A percentile compares a stretch with the other conserved stretches of the same genome.
Evolutionary conservation across 2,888 invertebrate species (phyloP).

Genomic region (Rotaria sp.): DNA sequence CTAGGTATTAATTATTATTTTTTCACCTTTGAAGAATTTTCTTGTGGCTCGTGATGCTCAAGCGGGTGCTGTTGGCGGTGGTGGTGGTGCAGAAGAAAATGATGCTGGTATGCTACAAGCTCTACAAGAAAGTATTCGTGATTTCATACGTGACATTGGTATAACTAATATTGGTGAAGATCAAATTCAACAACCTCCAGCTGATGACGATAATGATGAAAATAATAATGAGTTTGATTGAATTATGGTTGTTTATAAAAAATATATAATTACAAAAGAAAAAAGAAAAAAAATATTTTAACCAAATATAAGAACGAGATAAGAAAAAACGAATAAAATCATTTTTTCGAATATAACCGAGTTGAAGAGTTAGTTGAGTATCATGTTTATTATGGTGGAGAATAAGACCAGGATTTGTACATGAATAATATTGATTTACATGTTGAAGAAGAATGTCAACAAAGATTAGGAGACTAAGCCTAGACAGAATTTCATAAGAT

Average conservation of each 20-base stretch:
- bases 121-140: constrained; percentile 12
- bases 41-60: neutral
- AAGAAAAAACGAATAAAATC: neutral
- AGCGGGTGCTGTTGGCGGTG: neutral
- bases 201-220: neutral
- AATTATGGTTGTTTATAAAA: neutral
- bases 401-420: neutral
- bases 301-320: neutral
- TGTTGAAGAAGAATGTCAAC: neutral
- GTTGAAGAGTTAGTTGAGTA: neutral
- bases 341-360: neutral
- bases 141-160: constrained; percentile 22
- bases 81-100: neutral
- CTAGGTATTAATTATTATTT: neutral
- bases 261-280: neutral
- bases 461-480: neutral
- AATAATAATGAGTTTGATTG: constrained; percentile 13
- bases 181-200: neutral
- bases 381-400: neutral
- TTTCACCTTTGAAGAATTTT: neutral
- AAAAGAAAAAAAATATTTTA: neutral
- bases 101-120: constrained; percentile 18
- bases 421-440: neutral
- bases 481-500: neutral
- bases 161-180: neutral